These are phyloP conservation scores for Nephotettix cincticeps DNA, from an alignment of 1,140 invertebrate species.

Conservation along the genomic window DNA sequence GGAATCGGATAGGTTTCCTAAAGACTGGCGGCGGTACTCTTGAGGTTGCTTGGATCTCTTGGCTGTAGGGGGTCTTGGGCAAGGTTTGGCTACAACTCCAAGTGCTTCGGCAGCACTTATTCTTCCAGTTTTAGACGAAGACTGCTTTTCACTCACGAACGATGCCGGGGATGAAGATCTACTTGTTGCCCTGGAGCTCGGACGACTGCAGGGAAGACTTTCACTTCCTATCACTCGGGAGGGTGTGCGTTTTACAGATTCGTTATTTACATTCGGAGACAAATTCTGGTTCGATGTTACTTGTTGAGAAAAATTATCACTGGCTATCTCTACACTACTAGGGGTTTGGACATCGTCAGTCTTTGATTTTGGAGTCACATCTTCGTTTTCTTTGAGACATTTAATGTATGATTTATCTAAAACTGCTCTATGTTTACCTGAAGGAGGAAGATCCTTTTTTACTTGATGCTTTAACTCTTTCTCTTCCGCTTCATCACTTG, in stretches of 20 bases:
- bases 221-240: conserved; percentile 29
- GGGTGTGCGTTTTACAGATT: conserved; percentile 2
- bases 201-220: conserved; percentile 36
- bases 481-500: conserved; percentile 10
- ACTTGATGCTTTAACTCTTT: not conserved
- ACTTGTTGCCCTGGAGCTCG: conserved; percentile 35
- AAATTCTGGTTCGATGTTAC: conserved; percentile 1
- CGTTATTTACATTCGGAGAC: conserved; percentile 6
- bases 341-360: not conserved
- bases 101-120: conserved; percentile 42
- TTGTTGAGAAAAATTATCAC: conserved; percentile 9
- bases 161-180: conserved; percentile 38
- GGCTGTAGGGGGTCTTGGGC: conserved; percentile 37
- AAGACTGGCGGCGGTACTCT: conserved; percentile 40
- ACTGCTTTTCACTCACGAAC: conserved; percentile 25
- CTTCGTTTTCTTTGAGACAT: not conserved
- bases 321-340: not conserved
- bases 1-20: conserved; percentile 41
- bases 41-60: conserved; percentile 31
- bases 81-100: conserved; percentile 42
- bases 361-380: not conserved
- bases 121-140: conserved; percentile 27
- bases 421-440: conserved; percentile 11
- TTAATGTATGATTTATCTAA: conserved; percentile 23
- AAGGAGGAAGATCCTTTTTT: not conserved